Conservation (phyloP, 2,888 invertebrate genomes). For the Hyposoter didymator region DNA sequence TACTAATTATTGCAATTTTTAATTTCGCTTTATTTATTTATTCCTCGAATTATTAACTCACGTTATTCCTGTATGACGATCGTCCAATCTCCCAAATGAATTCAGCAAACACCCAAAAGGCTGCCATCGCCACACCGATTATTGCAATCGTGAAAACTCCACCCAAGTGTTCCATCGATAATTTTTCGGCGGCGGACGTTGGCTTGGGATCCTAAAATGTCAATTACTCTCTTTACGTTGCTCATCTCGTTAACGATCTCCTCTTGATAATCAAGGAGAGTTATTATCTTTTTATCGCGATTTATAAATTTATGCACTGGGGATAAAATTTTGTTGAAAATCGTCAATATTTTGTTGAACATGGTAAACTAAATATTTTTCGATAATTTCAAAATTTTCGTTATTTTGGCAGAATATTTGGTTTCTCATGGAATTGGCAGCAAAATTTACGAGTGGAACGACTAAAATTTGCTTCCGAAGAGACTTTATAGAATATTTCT, state of each 20-base stretch:
- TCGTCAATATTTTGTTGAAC: no score
- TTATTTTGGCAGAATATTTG: no score
- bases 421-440: no score
- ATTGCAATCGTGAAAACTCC: constrained; percentile 93
- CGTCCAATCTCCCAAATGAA: constrained; percentile 86
- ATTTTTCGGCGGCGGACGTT: constrained; percentile 85
- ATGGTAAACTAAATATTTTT: no score
- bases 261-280: no score
- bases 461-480: no score
- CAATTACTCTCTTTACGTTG: neutral
- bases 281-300: neutral
- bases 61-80: constrained; percentile 85
- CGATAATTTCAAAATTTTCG: no score
- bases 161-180: constrained; percentile 92
- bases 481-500: no score
- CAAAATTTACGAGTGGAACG: no score
- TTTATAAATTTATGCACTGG: neutral
- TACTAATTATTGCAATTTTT: neutral
- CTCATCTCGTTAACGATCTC: neutral
- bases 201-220: constrained; percentile 80
- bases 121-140: constrained; percentile 88
- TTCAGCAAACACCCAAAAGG: constrained; percentile 88
- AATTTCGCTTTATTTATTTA: neutral
- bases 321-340: no score
- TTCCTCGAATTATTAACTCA: constrained; percentile 73